phyloP scores from a whole-genome alignment of 2,888 invertebrate species.

The Abrostola tripartita region DNA sequence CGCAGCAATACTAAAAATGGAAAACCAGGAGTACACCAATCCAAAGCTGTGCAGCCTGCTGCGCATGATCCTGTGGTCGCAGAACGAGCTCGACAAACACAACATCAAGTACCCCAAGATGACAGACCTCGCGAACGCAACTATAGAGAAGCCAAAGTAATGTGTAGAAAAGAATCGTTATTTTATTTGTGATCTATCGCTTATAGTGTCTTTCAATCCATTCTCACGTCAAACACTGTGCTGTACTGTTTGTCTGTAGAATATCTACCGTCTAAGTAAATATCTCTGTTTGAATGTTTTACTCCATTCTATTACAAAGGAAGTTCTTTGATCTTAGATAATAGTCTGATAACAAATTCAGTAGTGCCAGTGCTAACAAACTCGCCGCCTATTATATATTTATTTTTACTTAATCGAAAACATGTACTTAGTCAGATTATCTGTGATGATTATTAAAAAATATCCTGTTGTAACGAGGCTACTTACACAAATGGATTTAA shows the following conservation, averaged over 20 bases:
- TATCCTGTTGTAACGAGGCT: slow-evolving; percentile 9
- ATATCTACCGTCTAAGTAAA: slow-evolving; percentile 13
- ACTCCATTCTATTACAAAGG: no score
- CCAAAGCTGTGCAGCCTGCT: slow-evolving; percentile 97
- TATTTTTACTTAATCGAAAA: slow-evolving; percentile 25
- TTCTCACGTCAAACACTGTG: slow-evolving; percentile 31
- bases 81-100: slow-evolving; percentile 97
- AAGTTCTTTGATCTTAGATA: neutral
- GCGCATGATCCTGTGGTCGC: slow-evolving; percentile 98
- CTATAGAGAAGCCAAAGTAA: slow-evolving; percentile 92
- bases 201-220: slow-evolving; percentile 56
- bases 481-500: slow-evolving; percentile 47
- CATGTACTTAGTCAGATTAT: slow-evolving; percentile 33
- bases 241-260: slow-evolving; percentile 29
- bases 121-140: slow-evolving; percentile 96
- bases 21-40: slow-evolving; percentile 96
- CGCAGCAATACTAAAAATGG: slow-evolving; percentile 98
- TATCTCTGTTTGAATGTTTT: neutral
- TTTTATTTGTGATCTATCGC: slow-evolving; percentile 20
- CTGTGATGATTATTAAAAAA: slow-evolving; percentile 32
- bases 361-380: neutral
- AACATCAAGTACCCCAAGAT: slow-evolving; percentile 98
- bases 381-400: slow-evolving; percentile 6
- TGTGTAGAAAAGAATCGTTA: slow-evolving; percentile 38
- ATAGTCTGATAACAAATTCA: neutral